Evolutionary conservation across 2,113 vertebrate genomes (phyloP), one percentile per base, ranked within the genome.

Genomic region (Solea solea): DNA sequence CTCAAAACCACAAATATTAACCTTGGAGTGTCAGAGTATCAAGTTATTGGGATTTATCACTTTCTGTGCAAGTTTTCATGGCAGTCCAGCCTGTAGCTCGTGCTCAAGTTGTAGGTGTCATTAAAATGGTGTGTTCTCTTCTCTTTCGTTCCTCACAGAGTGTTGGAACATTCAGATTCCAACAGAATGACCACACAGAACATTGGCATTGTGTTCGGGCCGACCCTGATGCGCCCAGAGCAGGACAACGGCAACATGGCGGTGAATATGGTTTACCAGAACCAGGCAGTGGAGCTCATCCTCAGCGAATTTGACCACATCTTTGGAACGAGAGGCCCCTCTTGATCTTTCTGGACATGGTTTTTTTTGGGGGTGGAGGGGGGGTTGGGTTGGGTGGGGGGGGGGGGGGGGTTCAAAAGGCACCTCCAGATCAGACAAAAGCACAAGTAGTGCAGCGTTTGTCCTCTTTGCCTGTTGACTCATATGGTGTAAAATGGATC

Each of bases 141-240:
- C 50, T 57, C 7, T 63, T 12, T 42, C 13, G 0, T 58, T 57
- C 34, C 10, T 46, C 41, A 41, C 90, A 98, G 96, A 63, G 96
- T 98, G 80, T 92, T 95, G 88, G 93, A 94, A 44, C 78, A 72
- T 55, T 94, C 90, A 0, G 91, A 95, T 44, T 42, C 53, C 57
- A 98, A 97, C 88, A 94, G 95, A 56, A 98, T 98, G 97, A 96
- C 95, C 0, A 92, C 94, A 7, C 96, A 98, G 87, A 98, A 98
- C 92, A 93, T 98, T 25, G 96, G 95, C 63, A 97, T 98, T n/a
- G 96, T 98, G 64, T 98, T 98, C 4, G 97, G 96, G 4, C 96
- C 96, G 0, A 97, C 97, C 0, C 90, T 98, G 50, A 95, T 98
- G 93, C 92, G 96, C 9, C 93, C 95, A 0, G 94, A 97, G 86